Conservation (phyloP, 1,140 invertebrate genomes). For the Zaprionus capensis region DNA sequence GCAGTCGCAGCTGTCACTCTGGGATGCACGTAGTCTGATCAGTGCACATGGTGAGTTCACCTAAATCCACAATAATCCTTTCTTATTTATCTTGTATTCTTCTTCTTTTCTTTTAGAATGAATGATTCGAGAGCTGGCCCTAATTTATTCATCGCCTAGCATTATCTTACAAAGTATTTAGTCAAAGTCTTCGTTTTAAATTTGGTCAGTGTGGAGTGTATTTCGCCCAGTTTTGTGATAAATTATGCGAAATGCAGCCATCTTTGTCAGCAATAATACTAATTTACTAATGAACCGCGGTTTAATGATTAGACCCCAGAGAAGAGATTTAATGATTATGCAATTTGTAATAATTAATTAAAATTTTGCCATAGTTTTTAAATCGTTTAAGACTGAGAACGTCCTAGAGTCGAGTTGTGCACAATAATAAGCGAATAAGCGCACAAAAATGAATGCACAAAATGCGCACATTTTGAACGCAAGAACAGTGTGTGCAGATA, state of each 20-base stretch:
- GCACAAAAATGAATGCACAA: background rate
- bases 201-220: slow-evolving; percentile 61
- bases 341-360: slow-evolving; percentile 81
- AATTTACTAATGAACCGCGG: slow-evolving; percentile 53
- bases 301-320: slow-evolving; percentile 57
- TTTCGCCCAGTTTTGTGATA: slow-evolving; percentile 76
- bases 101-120: slow-evolving; percentile 58
- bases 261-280: slow-evolving; percentile 55
- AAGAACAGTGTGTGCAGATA: slow-evolving; percentile 28
- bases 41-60: slow-evolving; percentile 73
- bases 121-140: slow-evolving; percentile 42
- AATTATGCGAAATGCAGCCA: slow-evolving; percentile 75
- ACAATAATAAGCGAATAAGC: slow-evolving; percentile 33
- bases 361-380: slow-evolving; percentile 83
- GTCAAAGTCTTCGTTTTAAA: slow-evolving; percentile 66
- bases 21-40: slow-evolving; percentile 83
- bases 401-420: slow-evolving; percentile 75
- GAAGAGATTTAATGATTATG: slow-evolving; percentile 78
- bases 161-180: slow-evolving; percentile 71
- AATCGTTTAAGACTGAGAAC: slow-evolving; percentile 81
- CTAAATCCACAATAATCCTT: background rate
- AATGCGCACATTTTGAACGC: slow-evolving; percentile 30
- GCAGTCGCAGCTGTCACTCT: slow-evolving; percentile 81
- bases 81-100: background rate
- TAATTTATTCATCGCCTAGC: slow-evolving; percentile 78